Evolutionary conservation across 2,113 vertebrate genomes (phyloP), one percentile per base, ranked within the genome.

Genomic region (Gobiocypris rarus): DNA sequence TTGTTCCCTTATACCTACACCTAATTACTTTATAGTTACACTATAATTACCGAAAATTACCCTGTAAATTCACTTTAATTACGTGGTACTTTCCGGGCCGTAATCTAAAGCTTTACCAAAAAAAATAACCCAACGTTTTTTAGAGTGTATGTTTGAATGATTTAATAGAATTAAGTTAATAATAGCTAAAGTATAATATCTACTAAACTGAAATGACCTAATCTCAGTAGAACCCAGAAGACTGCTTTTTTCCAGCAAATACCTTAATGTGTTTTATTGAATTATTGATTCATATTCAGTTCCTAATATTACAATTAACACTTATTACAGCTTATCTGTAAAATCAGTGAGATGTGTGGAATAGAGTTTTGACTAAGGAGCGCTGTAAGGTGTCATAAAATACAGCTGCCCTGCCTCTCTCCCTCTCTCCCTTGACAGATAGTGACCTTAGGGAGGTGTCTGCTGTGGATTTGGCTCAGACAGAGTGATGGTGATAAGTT

Each of bases 401-500:
- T 52, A 10, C 26, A 76, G 14, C 38, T 84, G 1, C 19, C 80
- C 69, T 69, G 52, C 50, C 7, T 38, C 67, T 85, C 84, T 59
- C 65, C 75, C 24, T 86, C 69, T 69, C 63, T 59, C 7, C 8
- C 24, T 52, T 59, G 38, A 82, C 86, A 85, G 81, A 82, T 85
- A 85, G 34, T 88, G 84, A 85, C 76, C 76, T 83, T 70, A 70
- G 76, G 2, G 71, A 83, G 81, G 81, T 61, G 54, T 88, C 87
- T 88, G 76, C 75, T 69, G 48, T 88, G 84, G 61, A 80, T 91
- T 85, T 93, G 94, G 94, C 94, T 93, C 93, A 91, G 93, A 94
- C 95, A 94, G 94, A 95, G 94, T 91, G 76, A 81, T 76, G 87
- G 71, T 83, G 84, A 88, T 86, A 90, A 95, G 95, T 95, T 95